Evolutionary conservation across 2,888 invertebrate species (phyloP), one percentile per base, ranked within the genome.

Genomic region (Drosophila kambysellisi): DNA sequence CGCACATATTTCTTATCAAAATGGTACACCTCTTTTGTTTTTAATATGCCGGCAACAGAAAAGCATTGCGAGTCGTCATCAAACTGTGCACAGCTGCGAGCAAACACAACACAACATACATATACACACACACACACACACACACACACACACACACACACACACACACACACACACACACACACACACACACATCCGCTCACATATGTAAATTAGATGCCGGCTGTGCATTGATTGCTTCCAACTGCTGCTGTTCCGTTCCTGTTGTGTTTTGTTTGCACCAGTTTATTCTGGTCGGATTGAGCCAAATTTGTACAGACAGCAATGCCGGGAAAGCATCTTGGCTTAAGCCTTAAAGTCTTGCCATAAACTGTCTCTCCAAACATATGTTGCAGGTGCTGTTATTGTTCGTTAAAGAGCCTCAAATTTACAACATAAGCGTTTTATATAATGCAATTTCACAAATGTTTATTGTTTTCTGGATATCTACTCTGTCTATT

Each of bases 201-300:
- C 33, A 61, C 51, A 65, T 81, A 88, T 84, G 88, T 61, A 88
- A 84, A 88, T 82, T 59, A 60, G 67, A 52, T 54, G 48, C 69
- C 71, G 59, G 53, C 12, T 74, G 74, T 70, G 74, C 82, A 74
- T 63, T 69, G 85, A 82, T 71, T 85, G 76, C 53, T 62, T 46
- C 63, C 68, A 65, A 56, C 66, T 61, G 73, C 37, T 65, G 51
- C 53, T 46, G 25, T 74, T 41, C 35, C 12, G 29, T 52, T 41
- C 48, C 43, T 46, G 58, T 25, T 76, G 46, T 46, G 46, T 25
- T 46, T 46, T 46, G 35, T 50, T 58, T 58, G 37, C 43, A 33
- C 17, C 54, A 56, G 62, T 60, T 70, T 63, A 59, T 76, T 63
- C 51, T 59, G 57, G 17, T 56, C 50, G 54, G 39, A 70, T 73